Evolutionary conservation across 2,113 vertebrate species (phyloP).

Genomic region (Blennius ocellaris): DNA sequence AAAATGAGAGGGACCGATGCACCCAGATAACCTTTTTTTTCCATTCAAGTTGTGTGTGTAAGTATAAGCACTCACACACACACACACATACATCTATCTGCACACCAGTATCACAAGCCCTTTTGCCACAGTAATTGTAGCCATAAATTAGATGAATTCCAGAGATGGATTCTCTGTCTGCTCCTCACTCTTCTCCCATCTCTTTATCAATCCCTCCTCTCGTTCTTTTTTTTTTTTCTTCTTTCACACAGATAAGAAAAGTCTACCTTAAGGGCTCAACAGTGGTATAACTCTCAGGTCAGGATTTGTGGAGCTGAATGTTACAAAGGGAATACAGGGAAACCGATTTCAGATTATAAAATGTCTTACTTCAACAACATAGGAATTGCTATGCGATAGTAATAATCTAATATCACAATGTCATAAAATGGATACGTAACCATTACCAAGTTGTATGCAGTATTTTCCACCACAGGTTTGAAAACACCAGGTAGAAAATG

Average conservation of each 20-base stretch:
- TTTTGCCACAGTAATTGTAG: conserved; percentile 53
- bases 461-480: too few relatives aligned
- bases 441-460: too few relatives aligned
- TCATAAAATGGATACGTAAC: too few relatives aligned
- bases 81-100: conserved; percentile 15
- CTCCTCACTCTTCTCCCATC: conserved; percentile 34
- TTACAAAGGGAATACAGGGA: conserved; percentile 9
- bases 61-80: background rate
- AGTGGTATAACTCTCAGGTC: conserved; percentile 19
- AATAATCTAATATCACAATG: too few relatives aligned
- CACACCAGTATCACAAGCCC: conserved; percentile 29
- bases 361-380: too few relatives aligned
- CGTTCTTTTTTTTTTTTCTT: conserved; percentile 6
- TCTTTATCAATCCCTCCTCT: conserved; percentile 43
- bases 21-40: conserved; percentile 38
- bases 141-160: conserved; percentile 48
- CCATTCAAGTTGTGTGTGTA: background rate
- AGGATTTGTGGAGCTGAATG: conserved; percentile 21
- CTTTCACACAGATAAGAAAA: conserved; percentile 32
- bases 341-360: too few relatives aligned
- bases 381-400: too few relatives aligned
- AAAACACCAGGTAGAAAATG: too few relatives aligned
- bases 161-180: conserved; percentile 36
- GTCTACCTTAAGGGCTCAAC: conserved; percentile 30
- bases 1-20: conserved; percentile 42